Evolutionary conservation across 2,888 invertebrate species (phyloP).

Genomic region (Morinoia aosen): DNA sequence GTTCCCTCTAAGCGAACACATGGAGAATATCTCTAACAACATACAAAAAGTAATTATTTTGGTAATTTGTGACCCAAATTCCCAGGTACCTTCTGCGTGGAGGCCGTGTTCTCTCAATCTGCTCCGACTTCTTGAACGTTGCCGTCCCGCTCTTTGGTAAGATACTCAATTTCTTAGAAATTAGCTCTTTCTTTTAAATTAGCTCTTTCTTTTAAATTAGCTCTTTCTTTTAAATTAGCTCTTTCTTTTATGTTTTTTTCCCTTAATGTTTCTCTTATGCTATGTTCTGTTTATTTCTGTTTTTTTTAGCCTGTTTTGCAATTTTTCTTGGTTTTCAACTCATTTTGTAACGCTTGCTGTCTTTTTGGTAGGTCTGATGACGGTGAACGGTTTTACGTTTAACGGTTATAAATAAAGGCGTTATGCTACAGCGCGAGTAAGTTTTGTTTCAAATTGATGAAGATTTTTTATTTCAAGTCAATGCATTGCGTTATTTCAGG

Average conservation of each 20-base stretch:
- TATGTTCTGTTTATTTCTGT: no score
- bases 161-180: constrained; percentile 12
- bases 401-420: no score
- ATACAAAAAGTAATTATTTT: background rate
- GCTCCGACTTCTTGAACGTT: constrained; percentile 66
- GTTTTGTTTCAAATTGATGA: no score
- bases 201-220: background rate
- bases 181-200: background rate
- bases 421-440: no score
- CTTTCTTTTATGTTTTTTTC: background rate
- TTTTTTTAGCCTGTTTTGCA: no score
- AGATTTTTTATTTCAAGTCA: no score
- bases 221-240: background rate
- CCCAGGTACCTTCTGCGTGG: constrained; percentile 63
- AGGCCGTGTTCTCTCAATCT: constrained; percentile 65
- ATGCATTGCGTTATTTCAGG: no score
- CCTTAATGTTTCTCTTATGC: no score
- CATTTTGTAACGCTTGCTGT: no score
- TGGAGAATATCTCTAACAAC: background rate
- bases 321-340: no score
- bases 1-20: background rate
- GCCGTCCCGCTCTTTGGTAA: constrained; percentile 67
- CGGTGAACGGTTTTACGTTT: no score
- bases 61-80: background rate
- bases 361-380: no score